Evolutionary conservation across 2,113 vertebrate genomes (phyloP).

Genomic region (Colius striatus): DNA sequence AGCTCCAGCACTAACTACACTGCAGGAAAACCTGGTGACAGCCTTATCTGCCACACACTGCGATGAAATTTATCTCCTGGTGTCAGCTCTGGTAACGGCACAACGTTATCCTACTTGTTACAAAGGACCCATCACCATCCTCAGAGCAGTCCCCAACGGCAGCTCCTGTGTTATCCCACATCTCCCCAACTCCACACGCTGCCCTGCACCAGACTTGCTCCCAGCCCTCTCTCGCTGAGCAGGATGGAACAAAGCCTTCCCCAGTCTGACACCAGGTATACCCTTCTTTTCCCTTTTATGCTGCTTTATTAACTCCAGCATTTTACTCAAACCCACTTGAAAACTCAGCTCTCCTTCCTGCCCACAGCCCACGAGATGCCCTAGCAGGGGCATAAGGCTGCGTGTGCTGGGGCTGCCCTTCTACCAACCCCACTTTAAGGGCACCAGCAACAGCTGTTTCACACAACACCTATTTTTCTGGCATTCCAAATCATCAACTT

Average conservation of each 20-base stretch:
- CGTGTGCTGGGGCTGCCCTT: rapidly evolving
- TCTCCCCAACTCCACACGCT: not conserved
- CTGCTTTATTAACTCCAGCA: not conserved
- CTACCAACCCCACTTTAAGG: not conserved
- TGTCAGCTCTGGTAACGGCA: not conserved
- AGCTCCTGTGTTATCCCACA: not conserved
- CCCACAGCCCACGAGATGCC: rapidly evolving
- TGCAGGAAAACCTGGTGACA: not conserved
- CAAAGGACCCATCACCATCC: no score
- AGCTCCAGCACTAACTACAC: not conserved
- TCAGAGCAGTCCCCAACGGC: rapidly evolving
- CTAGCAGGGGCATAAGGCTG: rapidly evolving
- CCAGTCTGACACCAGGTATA: not conserved
- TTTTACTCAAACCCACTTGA: not conserved
- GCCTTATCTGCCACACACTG: not conserved
- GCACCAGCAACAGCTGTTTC: not conserved
- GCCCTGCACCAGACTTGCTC: not conserved
- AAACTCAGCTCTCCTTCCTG: not conserved
- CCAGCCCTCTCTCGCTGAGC: not conserved
- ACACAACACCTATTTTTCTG: not conserved
- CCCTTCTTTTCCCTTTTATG: not conserved
- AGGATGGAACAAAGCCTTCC: not conserved
- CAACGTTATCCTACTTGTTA: no score
- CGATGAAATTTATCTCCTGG: not conserved
- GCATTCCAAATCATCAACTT: not conserved